Conservation (phyloP, 1,140 invertebrate species). For the Bicyclus anynana region DNA sequence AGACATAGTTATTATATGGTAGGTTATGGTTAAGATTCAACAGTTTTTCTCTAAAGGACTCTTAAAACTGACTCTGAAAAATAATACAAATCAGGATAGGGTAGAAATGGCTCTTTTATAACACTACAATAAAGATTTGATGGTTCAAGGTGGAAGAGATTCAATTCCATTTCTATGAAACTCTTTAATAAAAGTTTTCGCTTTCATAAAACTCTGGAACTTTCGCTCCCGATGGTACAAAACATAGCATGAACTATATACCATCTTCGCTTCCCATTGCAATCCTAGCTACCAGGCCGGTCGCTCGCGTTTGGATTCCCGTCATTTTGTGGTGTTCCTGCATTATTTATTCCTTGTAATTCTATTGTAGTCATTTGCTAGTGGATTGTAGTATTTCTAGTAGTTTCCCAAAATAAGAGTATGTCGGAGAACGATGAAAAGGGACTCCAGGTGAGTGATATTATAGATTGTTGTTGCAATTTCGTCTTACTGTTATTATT, state of each 20-base stretch:
- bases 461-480: no score
- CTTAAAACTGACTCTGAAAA: no score
- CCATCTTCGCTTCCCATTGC: conserved; percentile 10
- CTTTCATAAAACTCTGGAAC: background rate
- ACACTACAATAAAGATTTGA: no score
- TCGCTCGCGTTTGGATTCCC: conserved; percentile 1
- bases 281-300: conserved; percentile 3
- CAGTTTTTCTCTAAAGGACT: no score
- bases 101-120: no score
- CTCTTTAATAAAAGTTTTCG: background rate
- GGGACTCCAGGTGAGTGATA: background rate
- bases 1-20: no score
- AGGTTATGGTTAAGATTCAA: no score
- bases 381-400: background rate
- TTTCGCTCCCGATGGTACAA: background rate
- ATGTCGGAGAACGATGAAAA: background rate
- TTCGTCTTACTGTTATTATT: no score
- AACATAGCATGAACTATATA: background rate
- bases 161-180: background rate
- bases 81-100: no score
- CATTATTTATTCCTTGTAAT: background rate
- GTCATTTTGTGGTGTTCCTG: background rate
- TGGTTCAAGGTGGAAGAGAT: no score
- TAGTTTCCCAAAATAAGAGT: background rate
- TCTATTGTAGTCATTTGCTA: background rate